A percentile compares a stretch with the other conserved stretches of the same genome.
Evolutionary conservation across 2,113 vertebrate species (phyloP).

Genomic region (Coryphaenoides rupestris): DNA sequence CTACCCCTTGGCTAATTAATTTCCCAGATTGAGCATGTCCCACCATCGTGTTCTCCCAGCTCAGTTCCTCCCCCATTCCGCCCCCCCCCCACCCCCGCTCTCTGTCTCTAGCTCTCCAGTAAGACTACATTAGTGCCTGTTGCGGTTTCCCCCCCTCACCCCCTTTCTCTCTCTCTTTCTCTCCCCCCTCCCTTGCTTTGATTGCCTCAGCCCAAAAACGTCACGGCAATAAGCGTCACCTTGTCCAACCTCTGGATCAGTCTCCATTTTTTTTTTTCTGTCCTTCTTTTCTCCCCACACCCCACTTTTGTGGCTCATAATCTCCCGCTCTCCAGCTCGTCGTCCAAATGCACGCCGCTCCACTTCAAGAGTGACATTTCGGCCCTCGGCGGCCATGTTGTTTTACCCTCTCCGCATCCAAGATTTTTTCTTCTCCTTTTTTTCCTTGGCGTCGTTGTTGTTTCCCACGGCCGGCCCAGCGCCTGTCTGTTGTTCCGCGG

Average conservation of each 20-base stretch:
- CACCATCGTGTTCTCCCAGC: slow-evolving; percentile 51
- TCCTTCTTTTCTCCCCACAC: not conserved
- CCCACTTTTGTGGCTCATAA: slow-evolving; percentile 5
- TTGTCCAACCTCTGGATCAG: slow-evolving; percentile 12
- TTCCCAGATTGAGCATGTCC: slow-evolving; percentile 61
- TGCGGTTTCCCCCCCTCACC: no score
- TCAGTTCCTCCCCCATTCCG: no score
- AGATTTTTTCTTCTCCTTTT: slow-evolving; percentile 1
- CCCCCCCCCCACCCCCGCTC: slow-evolving; percentile 55
- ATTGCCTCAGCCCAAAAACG: slow-evolving; percentile 52
- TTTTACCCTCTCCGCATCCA: slow-evolving; percentile 4
- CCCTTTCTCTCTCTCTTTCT: slow-evolving; percentile 21
- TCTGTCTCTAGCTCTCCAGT: slow-evolving; percentile 35
- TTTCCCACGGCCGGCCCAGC: slow-evolving; percentile 11
- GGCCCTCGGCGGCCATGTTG: not conserved
- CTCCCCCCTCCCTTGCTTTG: slow-evolving; percentile 29
- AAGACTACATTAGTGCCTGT: slow-evolving; percentile 32
- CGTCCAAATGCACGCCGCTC: slow-evolving; percentile 4
- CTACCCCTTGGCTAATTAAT: slow-evolving; percentile 58
- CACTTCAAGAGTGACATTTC: not conserved
- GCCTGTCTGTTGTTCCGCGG: slow-evolving; percentile 3
- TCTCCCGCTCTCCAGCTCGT: slow-evolving; percentile 11
- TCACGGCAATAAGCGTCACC: slow-evolving; percentile 42
- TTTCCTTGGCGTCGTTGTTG: slow-evolving; percentile 20
- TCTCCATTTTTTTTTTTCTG: slow-evolving; percentile 24